Evolutionary conservation across 2,888 invertebrate genomes (phyloP), one percentile per base, ranked within the genome.

Genomic region (Tuta absoluta): DNA sequence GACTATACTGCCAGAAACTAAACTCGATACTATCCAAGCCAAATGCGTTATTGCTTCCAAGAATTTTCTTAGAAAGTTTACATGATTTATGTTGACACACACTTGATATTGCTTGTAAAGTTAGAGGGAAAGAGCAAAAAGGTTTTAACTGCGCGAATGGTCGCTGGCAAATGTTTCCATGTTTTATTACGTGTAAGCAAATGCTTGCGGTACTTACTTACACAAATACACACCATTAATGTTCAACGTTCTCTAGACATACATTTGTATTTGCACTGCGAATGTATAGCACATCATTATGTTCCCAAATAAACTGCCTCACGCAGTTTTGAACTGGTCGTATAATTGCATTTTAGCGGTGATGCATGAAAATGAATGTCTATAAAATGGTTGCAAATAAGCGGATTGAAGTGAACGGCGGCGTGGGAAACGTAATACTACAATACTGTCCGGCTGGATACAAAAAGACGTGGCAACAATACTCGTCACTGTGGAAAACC

Each of bases 391-490:
- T 33, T 28, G 56, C 56, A 56, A 56, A 56, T 33, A 51, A 11
- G 23, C 21, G n/a, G n/a, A 45, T 45, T 45, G n/a, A 51, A 51
- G 5, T 11, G 51, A 51, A 33, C 5, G 12, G n/a, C 53, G 24
- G 28, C 56, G 56, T 56, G 56, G 33, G 56, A 56, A 56, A 14
- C 33, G 14, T 24, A 23, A 33, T 53, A 28, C 24, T 53, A 53
- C 53, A 86, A 86, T 84, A 79, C 81, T 79, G 79, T 69, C 77
- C 76, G 67, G 66, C 62, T 63, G 65, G 71, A 75, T 73, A 87
- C 79, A 85, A 86, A 88, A 86, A 87, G 80, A 85, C 80, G 80
- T 69, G 78, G 66, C 72, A 68, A 86, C 87, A 87, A 86, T 85
- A 74, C 77, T 72, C 67, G 72, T 68, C 72, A 70, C 77, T 73